phyloP scores from a whole-genome alignment of 2,888 invertebrate genomes.

The Hedychridium roseum region DNA sequence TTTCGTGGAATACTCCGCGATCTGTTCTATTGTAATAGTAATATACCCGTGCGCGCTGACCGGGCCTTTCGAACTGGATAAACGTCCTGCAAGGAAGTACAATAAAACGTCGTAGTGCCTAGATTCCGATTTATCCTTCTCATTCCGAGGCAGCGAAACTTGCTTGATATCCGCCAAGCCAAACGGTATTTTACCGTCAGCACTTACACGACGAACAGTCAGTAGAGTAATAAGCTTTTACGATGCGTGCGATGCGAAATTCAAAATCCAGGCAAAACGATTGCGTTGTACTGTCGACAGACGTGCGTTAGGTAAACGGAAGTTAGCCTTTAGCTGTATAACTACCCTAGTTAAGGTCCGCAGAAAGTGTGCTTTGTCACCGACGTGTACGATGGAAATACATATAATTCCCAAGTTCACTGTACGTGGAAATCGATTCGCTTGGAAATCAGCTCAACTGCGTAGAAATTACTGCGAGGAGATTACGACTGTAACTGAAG shows the following conservation, averaged over 20 bases:
- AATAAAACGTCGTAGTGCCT: neutral
- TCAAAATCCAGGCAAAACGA: too few relatives aligned
- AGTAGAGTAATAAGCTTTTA: slow-evolving; percentile 1
- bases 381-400: too few relatives aligned
- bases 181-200: neutral
- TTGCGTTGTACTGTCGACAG: too few relatives aligned
- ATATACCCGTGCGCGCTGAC: slow-evolving; percentile 18
- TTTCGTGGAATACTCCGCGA: slow-evolving; percentile 4
- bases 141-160: neutral
- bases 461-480: neutral
- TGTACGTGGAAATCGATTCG: neutral
- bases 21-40: slow-evolving; percentile 10
- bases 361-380: too few relatives aligned
- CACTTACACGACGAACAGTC: slow-evolving; percentile 6
- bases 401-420: too few relatives aligned
- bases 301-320: too few relatives aligned
- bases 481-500: neutral
- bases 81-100: slow-evolving; percentile 10
- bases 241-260: too few relatives aligned
- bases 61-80: slow-evolving; percentile 23
- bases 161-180: neutral
- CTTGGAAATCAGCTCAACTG: neutral
- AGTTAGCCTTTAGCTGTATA: too few relatives aligned
- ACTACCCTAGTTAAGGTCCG: too few relatives aligned
- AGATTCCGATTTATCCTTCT: too few relatives aligned